Evolutionary conservation across 2,113 vertebrate genomes (phyloP), one percentile per base, ranked within the genome.

Genomic region (Condylura cristata): DNA sequence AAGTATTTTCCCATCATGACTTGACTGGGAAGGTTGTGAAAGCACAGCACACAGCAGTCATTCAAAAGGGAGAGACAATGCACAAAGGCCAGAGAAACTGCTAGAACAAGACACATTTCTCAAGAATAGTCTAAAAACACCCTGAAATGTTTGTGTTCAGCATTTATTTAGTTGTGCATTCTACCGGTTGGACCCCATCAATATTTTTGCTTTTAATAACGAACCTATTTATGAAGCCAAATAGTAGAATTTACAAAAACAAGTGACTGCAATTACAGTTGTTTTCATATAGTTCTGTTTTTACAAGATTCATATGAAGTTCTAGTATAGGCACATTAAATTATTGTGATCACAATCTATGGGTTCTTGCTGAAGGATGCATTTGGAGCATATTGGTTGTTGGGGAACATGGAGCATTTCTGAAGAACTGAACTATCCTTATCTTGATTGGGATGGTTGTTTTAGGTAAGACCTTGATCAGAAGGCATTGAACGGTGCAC

Each of bases 11-110:
- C 94, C 96, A 65, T 94, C 91, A 79, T 61, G 61, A 56, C 51
- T 95, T 92, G 60, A 90, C 63, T 90, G 61, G 65, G 58, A 96
- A 61, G 26, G n/a, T 93, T 97, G 76, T 80, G 90, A 97, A 97
- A 92, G 53, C 58, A 94, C 22, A 58, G 2, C 8, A 65, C 39
- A 30, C 6, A 68, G 75, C 5, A 32, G 39, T 76, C 89, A 83
- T 71, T 95, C 91, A 58, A 86, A 84, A 70, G 34, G 41, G 80
- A 63, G 83, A 97, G 56, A 76, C 41, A 94, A 75, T 6, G 30
- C 58, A 72, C 44, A 48, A 18, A 81, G 56, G 9, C 68, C 26
- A 86, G n/a, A 66, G 83, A 90, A 44, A 72, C 37, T 30, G 60
- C 71, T 80, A 14, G 39, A 72, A 10, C 22, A 78, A 97, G 74